These are phyloP conservation scores for Lepidostoma basale DNA, from an alignment of 1,140 invertebrate species.

Conservation along the genomic window DNA sequence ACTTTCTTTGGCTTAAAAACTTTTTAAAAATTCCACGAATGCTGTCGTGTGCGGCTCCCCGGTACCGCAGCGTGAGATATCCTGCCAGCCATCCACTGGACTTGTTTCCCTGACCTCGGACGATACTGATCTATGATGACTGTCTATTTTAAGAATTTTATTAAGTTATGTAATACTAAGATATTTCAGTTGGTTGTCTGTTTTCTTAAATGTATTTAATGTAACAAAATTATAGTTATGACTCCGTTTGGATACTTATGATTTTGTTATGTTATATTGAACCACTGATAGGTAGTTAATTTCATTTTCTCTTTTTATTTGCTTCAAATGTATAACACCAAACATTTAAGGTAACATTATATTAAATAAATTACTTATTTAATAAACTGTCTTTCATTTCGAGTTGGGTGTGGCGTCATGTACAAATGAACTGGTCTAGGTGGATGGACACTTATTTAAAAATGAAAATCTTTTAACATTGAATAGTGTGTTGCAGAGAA, in stretches of 20 bases:
- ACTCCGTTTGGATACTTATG: conserved; percentile 5
- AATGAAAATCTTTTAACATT: no score
- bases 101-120: conserved; percentile 13
- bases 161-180: conserved; percentile 40
- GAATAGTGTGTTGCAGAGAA: no score
- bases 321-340: conserved; percentile 43
- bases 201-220: conserved; percentile 30
- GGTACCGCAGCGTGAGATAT: neutral
- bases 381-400: conserved; percentile 34
- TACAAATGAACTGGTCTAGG: no score
- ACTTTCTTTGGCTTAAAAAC: conserved; percentile 3
- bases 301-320: conserved; percentile 35
- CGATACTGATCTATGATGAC: conserved; percentile 39
- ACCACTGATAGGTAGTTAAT: conserved; percentile 21
- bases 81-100: no score
- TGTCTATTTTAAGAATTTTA: conserved; percentile 39
- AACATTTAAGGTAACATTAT: conserved; percentile 34
- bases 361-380: conserved; percentile 46
- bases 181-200: conserved; percentile 35
- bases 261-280: conserved; percentile 10
- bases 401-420: no score
- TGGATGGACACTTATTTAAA: no score
- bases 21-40: conserved; percentile 1
- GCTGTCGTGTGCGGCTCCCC: neutral
- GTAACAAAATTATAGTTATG: conserved; percentile 33